Base-by-base conservation (phyloP, 2,888 invertebrate genomes). In the Trissoscelio sp. region DNA sequence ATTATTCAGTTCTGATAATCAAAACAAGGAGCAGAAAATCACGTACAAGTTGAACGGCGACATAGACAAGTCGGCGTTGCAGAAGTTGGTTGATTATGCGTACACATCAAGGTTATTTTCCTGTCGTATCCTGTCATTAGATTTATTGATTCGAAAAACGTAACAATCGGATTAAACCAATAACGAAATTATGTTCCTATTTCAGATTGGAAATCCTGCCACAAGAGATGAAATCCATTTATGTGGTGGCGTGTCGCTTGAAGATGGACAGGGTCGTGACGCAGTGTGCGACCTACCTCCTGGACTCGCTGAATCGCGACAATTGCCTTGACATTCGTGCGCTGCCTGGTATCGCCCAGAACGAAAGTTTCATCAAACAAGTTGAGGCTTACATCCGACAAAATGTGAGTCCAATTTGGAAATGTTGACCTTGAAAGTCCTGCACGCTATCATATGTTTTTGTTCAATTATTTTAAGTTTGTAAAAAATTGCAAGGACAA, bases 21-120 rank as follows among this genome's bases (percentile, higher is more conserved):
- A 85, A 72, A 81, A 83, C 46, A 86, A 87, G 57, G 85, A 87
- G 46, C 87, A 79, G 37, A 73, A 92, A 57, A 91, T 93, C 62
- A 93, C 93, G 7, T 94, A 94, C 90, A 94, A 94, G 87, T 90
- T 95, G 83, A 94, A 94, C 88, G 94, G 94, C 12, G 93, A 94
- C 42, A 92, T 95, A 81, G 95, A 95, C 86, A 94, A 93, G 86
- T 93, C 93, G 51, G 95, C 96, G 55, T 93, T 97, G 88, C 94
- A 95, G 85, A 94, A 94, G 82, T 93, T 97, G 48, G 94, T 97
- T 53, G 95, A 96, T 89, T 97, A 95, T 92, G 96, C 96, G 55
- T 97, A 97, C 92, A 96, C 97, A 12, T 95, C 96, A 24, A 94
- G 94, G 91, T 94, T n/a, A 7, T 11, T 39, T 31, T 57, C n/a